These are phyloP conservation scores for Dermatemys mawii DNA, from an alignment of 2,113 vertebrate species.

Conservation along the genomic window DNA sequence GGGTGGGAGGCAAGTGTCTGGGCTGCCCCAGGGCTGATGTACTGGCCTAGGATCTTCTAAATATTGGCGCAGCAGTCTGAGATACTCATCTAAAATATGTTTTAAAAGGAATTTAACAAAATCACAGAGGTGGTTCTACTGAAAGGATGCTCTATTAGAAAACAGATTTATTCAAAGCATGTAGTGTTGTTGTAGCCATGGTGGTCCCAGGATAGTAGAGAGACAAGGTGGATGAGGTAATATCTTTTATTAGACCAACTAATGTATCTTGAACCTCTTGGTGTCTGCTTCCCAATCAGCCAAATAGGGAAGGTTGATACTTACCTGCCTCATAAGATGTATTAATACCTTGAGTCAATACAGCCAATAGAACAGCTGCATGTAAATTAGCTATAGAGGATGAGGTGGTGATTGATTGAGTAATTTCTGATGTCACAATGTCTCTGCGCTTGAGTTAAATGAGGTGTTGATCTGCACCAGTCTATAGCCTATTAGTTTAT, in stretches of 20 bases:
- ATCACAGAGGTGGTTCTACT: neutral
- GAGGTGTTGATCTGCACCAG: neutral
- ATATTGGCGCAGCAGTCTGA: conserved; percentile 55
- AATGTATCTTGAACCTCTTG: conserved; percentile 51
- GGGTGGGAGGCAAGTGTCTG: no score
- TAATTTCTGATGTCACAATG: conserved; percentile 39
- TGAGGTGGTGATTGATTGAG: conserved; percentile 6
- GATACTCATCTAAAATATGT: conserved; percentile 37
- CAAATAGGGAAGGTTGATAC: conserved; percentile 25
- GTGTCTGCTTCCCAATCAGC: conserved; percentile 62
- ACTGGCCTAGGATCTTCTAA: conserved; percentile 38
- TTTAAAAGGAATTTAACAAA: no score
- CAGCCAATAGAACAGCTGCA: conserved; percentile 32
- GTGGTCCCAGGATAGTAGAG: conserved; percentile 23
- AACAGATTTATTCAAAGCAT: conserved; percentile 69
- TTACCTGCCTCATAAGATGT: conserved; percentile 58
- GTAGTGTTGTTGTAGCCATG: conserved; percentile 49
- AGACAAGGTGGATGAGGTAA: no score
- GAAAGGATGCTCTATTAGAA: conserved; percentile 38
- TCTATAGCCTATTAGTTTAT: conserved; percentile 19
- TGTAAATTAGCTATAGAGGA: conserved; percentile 38
- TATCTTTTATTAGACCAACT: no score
- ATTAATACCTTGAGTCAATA: conserved; percentile 11
- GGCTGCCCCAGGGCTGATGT: neutral
- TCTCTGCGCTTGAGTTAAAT: conserved; percentile 1